Evolutionary conservation across 2,113 vertebrate species (phyloP).

Genomic region (Carettochelys insculpta): DNA sequence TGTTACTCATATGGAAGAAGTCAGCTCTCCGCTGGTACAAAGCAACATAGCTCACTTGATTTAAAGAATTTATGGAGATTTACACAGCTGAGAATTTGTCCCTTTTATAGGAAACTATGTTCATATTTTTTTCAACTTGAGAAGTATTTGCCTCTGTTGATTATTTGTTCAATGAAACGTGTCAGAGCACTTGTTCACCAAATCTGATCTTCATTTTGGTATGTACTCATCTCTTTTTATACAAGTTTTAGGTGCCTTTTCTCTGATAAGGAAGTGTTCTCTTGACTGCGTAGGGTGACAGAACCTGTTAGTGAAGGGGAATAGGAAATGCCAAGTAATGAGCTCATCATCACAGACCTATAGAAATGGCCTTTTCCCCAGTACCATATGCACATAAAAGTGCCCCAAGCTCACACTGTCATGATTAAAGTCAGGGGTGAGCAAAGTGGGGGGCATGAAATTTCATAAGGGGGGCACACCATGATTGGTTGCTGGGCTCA

Average conservation of each 20-base stretch:
- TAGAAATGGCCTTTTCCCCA: neutral
- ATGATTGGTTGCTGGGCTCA: too few species aligned
- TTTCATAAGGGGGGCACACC: too few species aligned
- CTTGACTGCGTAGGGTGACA: neutral
- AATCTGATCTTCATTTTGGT: neutral
- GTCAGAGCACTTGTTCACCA: neutral
- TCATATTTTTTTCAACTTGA: neutral
- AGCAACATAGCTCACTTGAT: neutral
- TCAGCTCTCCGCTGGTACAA: neutral
- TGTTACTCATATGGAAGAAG: neutral
- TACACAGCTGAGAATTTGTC: neutral
- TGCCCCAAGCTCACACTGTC: neutral
- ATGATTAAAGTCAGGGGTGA: too few species aligned
- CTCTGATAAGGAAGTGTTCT: neutral
- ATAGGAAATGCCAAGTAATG: neutral
- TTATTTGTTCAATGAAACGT: neutral
- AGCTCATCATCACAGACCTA: neutral
- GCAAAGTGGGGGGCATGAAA: too few species aligned
- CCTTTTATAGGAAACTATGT: neutral
- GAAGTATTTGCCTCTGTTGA: neutral
- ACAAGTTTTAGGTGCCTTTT: neutral
- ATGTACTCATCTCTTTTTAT: neutral
- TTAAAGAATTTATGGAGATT: accelerated
- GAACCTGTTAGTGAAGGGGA: neutral
- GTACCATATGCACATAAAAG: conserved; percentile 18